These are phyloP conservation scores for Trissoscelio sp. DNA, from an alignment of 2,888 invertebrate species.

Conservation along the genomic window DNA sequence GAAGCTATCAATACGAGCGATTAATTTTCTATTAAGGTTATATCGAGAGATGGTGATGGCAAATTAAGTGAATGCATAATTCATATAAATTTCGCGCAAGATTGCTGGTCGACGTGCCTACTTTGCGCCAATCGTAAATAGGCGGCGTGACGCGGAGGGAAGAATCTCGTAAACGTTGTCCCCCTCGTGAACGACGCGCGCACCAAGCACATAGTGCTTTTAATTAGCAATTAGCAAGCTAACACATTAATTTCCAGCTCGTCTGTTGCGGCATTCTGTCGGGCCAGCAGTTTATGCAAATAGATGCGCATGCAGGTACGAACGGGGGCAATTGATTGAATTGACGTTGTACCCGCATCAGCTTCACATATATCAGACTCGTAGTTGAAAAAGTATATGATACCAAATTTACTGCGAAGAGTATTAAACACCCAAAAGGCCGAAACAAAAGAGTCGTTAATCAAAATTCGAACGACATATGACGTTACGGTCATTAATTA, in stretches of 20 bases:
- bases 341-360: constrained; percentile 78
- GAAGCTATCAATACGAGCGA: neutral
- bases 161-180: constrained; percentile 53
- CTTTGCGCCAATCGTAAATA: constrained; percentile 38
- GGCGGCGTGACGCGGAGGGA: constrained; percentile 14
- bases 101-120: constrained; percentile 31
- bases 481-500: constrained; percentile 36
- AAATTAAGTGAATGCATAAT: constrained; percentile 14
- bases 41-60: neutral
- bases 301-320: constrained; percentile 76
- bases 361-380: constrained; percentile 43
- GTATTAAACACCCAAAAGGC: constrained; percentile 36
- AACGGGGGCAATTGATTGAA: constrained; percentile 82
- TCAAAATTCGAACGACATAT: constrained; percentile 37
- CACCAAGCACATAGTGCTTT: constrained; percentile 76
- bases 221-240: constrained; percentile 83
- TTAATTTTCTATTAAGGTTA: constrained; percentile 9
- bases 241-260: constrained; percentile 83
- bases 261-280: constrained; percentile 80
- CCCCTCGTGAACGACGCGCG: constrained; percentile 23
- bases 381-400: constrained; percentile 47
- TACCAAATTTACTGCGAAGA: constrained; percentile 49
- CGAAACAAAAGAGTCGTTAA: constrained; percentile 43
- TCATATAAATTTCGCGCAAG: constrained; percentile 38
- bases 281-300: constrained; percentile 80